phyloP scores from a whole-genome alignment of 2,797 vertebrate genomes.

The Gymnoscopelus microlampas region DNA sequence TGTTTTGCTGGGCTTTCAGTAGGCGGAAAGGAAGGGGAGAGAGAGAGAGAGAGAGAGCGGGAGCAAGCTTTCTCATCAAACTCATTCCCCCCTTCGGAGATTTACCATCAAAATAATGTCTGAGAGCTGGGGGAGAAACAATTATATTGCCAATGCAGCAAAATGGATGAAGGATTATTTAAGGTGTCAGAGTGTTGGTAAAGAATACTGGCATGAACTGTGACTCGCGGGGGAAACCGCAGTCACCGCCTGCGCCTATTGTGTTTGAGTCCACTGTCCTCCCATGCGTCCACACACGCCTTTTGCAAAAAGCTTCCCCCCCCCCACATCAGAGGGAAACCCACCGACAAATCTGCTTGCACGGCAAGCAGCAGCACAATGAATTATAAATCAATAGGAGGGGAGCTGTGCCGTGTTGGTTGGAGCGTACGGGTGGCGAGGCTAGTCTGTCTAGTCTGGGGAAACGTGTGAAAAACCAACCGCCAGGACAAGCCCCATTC shows the following conservation, averaged over 20 bases:
- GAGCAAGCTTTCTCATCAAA: neutral
- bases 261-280: constrained; percentile 19
- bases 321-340: constrained; percentile 12
- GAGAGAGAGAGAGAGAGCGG: neutral
- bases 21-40: no score
- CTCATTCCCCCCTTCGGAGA: constrained; percentile 2
- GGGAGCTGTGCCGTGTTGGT: no score
- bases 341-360: neutral
- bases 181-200: no score
- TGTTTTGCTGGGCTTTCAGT: neutral
- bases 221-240: no score
- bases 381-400: constrained; percentile 65
- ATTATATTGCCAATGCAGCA: constrained; percentile 17
- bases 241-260: neutral
- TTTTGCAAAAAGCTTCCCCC: neutral
- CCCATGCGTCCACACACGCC: constrained; percentile 30
- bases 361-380: constrained; percentile 51
- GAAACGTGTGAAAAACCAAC: no score
- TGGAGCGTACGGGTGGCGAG: no score
- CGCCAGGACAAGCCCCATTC: no score
- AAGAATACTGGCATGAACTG: no score
- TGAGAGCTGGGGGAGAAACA: neutral
- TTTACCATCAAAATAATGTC: constrained; percentile 11
- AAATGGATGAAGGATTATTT: constrained; percentile 2
- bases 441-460: no score